These are phyloP conservation scores for Rutpela maculata DNA, from an alignment of 2,888 invertebrate genomes.

Conservation along the genomic window DNA sequence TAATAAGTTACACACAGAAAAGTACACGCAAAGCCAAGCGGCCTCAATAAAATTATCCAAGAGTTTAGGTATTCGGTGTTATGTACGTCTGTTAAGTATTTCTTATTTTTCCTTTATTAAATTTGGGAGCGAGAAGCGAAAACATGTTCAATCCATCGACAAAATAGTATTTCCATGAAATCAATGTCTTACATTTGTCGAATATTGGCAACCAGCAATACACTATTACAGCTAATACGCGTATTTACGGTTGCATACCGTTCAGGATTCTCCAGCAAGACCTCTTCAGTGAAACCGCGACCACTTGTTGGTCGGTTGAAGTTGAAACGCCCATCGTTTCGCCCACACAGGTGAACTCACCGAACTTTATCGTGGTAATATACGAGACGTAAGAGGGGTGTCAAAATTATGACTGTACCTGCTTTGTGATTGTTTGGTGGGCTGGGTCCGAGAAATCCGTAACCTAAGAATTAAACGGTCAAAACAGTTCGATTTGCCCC, in stretches of 20 bases:
- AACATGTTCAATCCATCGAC: no score
- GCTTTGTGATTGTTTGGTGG: slow-evolving; percentile 50
- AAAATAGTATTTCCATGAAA: no score
- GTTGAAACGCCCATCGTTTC: slow-evolving; percentile 37
- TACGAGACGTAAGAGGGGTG: slow-evolving; percentile 40
- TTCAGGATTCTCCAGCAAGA: neutral
- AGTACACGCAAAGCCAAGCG: no score
- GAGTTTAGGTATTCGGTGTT: no score
- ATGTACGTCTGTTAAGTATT: no score
- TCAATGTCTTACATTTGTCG: neutral
- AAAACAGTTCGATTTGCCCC: slow-evolving; percentile 34
- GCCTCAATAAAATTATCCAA: no score
- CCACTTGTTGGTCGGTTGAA: slow-evolving; percentile 53
- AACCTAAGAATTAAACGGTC: slow-evolving; percentile 37
- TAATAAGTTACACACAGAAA: no score
- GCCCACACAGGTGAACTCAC: slow-evolving; percentile 47
- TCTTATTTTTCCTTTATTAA: no score
- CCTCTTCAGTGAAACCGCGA: slow-evolving; percentile 13
- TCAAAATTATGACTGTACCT: slow-evolving; percentile 54
- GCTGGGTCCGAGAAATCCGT: slow-evolving; percentile 50
- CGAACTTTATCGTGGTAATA: slow-evolving; percentile 19
- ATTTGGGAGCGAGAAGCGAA: no score
- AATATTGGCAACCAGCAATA: neutral
- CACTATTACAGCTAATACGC: neutral
- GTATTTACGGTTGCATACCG: neutral